Evolutionary conservation across 2,888 invertebrate species (phyloP), one percentile per base, ranked within the genome.

Genomic region (Drosophila ochracea): DNA sequence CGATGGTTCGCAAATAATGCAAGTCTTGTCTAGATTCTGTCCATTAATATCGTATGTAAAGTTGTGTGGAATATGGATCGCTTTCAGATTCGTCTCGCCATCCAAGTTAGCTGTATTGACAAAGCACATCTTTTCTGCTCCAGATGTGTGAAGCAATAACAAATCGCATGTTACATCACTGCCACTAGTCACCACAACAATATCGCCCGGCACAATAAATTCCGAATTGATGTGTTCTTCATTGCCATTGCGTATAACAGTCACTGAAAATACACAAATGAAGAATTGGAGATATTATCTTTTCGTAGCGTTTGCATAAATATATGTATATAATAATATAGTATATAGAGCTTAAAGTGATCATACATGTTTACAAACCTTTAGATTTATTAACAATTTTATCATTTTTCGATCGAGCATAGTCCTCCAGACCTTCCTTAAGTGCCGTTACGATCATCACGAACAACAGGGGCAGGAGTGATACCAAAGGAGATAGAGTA

Each of bases 21-120:
- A 92, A 71, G 96, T 95, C 54, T 91, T 73, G 37, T 91, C 73
- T 90, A 89, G 63, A 87, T 63, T 68, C 74, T 78, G 68, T 75
- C 82, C 63, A 82, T 68, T 16, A 28, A 88, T 67, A 37, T 80
- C 30, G 9, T 76, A 67, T 0, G 25, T 85, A 41, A 92, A 72
- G 39, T 89, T 91, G 13, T 84, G 76, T 16, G 93, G 93, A 37
- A 88, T 84, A 57, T 79, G 62, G 25, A 93, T 76, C 4, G 92
- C 92, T 70, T 93, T 93, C 9, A 93, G 83, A 82, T 93, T 93
- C 3, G 93, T 92, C 77, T 93, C 93, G 0, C 97, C 97, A 88
- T 97, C 97, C 54, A 97, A 94, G 93, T 97, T 97, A n/a, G 97
- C 97, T 0, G 97, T 97, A 37, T 97, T 97, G 54, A 97, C 95